Evolutionary conservation across 2,113 vertebrate genomes (phyloP), one percentile per base, ranked within the genome.

Genomic region (Amblyornis subalaris): DNA sequence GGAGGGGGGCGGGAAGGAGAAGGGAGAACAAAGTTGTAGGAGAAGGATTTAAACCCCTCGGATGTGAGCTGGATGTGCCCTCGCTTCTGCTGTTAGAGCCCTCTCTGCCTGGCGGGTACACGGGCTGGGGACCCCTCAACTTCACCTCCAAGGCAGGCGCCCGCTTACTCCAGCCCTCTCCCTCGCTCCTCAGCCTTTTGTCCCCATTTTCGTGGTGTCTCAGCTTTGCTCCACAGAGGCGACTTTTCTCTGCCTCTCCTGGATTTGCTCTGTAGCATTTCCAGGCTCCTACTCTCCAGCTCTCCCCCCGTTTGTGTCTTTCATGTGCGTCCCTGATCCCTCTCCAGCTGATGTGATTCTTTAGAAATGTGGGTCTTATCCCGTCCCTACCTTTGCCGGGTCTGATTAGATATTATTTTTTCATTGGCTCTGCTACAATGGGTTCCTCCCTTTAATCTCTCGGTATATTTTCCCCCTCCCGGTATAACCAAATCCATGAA

Each of bases 401-500:
- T 84, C 92, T 94, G 95, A 95, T 96, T 97, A 96, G 95, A 91
- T 96, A 95, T 95, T 95, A 96, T 97, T 96, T 96, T 97, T 96
- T 88, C 94, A 97, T 97, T 97, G 96, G 96, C 95, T 97, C 94
- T 77, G 92, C 96, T 96, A 95, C 95, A 93, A 87, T 88, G 64
- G 80, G 93, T 88, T 94, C 90, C 94, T 96, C 95, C 96, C 93
- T 94, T 91, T 92, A 70, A 92, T 94, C 92, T 96, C 88, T 62
- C 50, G 40, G 47, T 95, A 93, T 85, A 93, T 95, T 93, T 95
- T 82, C 90, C 94, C 86, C 95, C 87, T 82, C 91, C 88, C 84
- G 71, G 82, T 96, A 77, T 97, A 83, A 85, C 96, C 97, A 97
- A 98, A 97, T 97, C 97, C 96, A 94, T 88, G 97, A 96, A 97